phyloP scores from a whole-genome alignment of 2,888 invertebrate genomes.

The Charanyca ferruginea region DNA sequence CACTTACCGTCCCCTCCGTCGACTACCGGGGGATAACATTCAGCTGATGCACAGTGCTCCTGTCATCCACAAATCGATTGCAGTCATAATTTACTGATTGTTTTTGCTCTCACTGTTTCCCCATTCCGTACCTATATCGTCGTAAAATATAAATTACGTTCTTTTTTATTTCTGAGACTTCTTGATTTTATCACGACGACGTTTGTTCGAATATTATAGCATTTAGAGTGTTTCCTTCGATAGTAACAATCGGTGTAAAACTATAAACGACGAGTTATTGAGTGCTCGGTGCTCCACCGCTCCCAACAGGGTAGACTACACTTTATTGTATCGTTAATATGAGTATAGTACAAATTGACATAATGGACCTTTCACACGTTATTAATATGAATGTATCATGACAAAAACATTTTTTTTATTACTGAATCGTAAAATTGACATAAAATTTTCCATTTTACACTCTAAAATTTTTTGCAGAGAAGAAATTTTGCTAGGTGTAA shows the following conservation, averaged over 20 bases:
- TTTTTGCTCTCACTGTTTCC: slow-evolving; percentile 39
- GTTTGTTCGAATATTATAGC: slow-evolving; percentile 52
- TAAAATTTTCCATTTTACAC: slow-evolving; percentile 36
- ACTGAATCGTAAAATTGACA: slow-evolving; percentile 49
- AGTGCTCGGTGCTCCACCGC: slow-evolving; percentile 15
- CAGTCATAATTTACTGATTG: slow-evolving; percentile 48
- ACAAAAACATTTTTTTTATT: slow-evolving; percentile 54
- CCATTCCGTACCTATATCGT: slow-evolving; percentile 17
- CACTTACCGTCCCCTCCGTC: slow-evolving; percentile 29
- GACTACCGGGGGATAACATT: slow-evolving; percentile 19
- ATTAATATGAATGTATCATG: slow-evolving; percentile 51
- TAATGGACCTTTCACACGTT: slow-evolving; percentile 55
- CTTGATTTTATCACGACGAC: slow-evolving; percentile 49
- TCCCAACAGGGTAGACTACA: slow-evolving; percentile 22
- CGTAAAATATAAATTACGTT: slow-evolving; percentile 41
- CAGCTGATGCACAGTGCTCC: slow-evolving; percentile 48
- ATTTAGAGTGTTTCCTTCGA: slow-evolving; percentile 59
- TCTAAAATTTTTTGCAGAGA: slow-evolving; percentile 19
- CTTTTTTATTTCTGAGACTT: slow-evolving; percentile 55
- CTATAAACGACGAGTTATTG: slow-evolving; percentile 41
- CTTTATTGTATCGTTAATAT: slow-evolving; percentile 53
- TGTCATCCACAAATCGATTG: slow-evolving; percentile 52
- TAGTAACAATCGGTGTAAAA: slow-evolving; percentile 54
- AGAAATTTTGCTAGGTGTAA: neutral
- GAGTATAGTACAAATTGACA: slow-evolving; percentile 52